Evolutionary conservation across 2,888 invertebrate species (phyloP), one percentile per base, ranked within the genome.

Genomic region (Tetrapedia diversipes): DNA sequence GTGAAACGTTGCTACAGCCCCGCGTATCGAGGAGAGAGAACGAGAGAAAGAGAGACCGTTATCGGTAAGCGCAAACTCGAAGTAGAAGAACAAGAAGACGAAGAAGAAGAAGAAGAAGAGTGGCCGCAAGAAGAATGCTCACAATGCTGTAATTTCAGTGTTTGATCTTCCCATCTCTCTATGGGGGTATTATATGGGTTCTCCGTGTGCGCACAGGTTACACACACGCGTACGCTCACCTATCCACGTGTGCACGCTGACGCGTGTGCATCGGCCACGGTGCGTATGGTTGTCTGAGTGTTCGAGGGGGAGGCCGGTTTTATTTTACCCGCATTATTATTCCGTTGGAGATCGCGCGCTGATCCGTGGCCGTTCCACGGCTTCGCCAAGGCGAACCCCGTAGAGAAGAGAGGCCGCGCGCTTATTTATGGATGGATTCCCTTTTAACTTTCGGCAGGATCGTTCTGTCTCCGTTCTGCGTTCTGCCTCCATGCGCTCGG

Each of bases 251-350:
- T 11, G 32, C 29, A 59, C 64, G 71, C 66, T 70, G 78, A 76
- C 54, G 76, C 78, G 76, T 78, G 70, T 78, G 76, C 71, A n/a
- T 71, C 51, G 39, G 51, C 29, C 65, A 54, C 45, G 39, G 64
- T 72, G 71, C 72, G 61, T 80, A 51, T 45, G 59, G 53, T 24
- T 66, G 77, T 72, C 37, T 41, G 61, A 59, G 73, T 53, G 72
- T 75, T 66, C 66, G 80, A 76, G 74, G 80, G 83, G 82, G 81
- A 78, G 84, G 84, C 80, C 74, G 86, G 89, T 91, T 91, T 91
- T 91, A 90, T 91, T 91, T 89, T 86, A 90, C 88, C 89, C 90
- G 90, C 91, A 91, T 91, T 91, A 91, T 90, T 91, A 91, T 91
- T 91, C 91, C 87, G 90, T 91, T 91, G 90, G 87, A 91, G 91